Base-by-base conservation (phyloP, 2,113 vertebrate genomes). In the Pelvicachromis taeniatus region DNA sequence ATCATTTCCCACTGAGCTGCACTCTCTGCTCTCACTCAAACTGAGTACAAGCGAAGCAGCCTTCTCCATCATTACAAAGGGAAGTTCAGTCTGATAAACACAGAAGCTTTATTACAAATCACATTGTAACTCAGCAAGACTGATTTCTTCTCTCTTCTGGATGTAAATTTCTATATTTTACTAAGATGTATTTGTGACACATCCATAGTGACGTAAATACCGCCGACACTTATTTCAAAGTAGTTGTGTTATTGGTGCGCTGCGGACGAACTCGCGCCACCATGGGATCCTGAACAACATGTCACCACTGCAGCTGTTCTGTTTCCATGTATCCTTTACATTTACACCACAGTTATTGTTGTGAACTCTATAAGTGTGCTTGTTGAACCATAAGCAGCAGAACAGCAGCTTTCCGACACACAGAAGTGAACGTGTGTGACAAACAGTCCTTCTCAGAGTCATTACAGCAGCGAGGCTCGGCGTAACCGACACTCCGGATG, bases 151-250 rank as follows among this genome's bases (percentile, higher is more conserved):
- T 68, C 31, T 50, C 53, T 16, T 38, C 23, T 52, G 21, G 21
- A 21, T 54, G n/a, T 12, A 29, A 14, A 14, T 56, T 48, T 12
- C 16, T 31, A 12, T 31, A 42, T 53, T 42, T 26, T 75, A 55
- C 38, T 23, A 70, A 80, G 6, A 35, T 48, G 65, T 83, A 38
- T 65, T 84, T 81, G 23, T 54, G 68, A 35, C 78, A 88, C 70
- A 23, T 88, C 82, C 59, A 78, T 84, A 63, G n/a, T n/a, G n/a
- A n/a, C n/a, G n/a, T 88, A 70, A 84, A 82, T 8, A 73, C 21
- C 45, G 70, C 88, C 80, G 61, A 88, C 54, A 70, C 54, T 84
- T 45, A 63, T 58, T 84, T 85, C 78, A 78, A 40, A 78, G 84
- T 61, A 70, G 16, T 23, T 78, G 1, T 75, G 61, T 38, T 23